Evolutionary conservation across 2,888 invertebrate species (phyloP), one percentile per base, ranked within the genome.

Genomic region (Anagyrus pseudococci): DNA sequence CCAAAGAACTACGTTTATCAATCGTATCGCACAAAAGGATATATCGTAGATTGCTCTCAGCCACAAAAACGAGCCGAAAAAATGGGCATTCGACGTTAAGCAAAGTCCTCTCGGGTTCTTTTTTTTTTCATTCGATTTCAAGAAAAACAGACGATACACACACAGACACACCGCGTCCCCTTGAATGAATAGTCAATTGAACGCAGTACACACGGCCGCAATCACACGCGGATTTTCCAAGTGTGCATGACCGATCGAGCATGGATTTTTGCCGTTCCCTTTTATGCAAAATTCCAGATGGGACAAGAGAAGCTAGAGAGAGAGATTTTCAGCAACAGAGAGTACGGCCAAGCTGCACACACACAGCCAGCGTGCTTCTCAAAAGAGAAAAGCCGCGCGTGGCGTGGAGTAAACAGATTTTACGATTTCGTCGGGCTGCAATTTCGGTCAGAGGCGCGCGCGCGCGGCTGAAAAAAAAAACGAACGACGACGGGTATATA

Each of bases 331-430:
- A 25, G 25, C 43, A 13, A n/a, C n/a, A n/a, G n/a, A n/a, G n/a
- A n/a, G n/a, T n/a, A n/a, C n/a, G n/a, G n/a, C n/a, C n/a, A n/a
- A n/a, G n/a, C n/a, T n/a, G n/a, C n/a, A n/a, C n/a, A n/a, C n/a
- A n/a, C n/a, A n/a, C n/a, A n/a, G n/a, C 15, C 25, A 19, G 23
- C 10, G 44, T 7, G 23, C 2, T 48, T 22, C 20, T 19, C 15
- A 23, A 49, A 46, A 29, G 49, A 44, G 44, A 43, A 49, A 50
- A 52, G 20, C 26, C 50, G 37, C 52, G 8, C n/a, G n/a, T 22
- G 26, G 23, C 33, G 19, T 25, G 60, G 25, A 41, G 43, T 48
- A 57, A 64, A 64, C 53, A 61, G 61, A 65, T 61, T 65, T 65
- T 58, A 49, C 58, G 54, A 61, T 65, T 57, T 58, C 25, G 40